Percentiles rank a stretch among this genome's conserved stretches.
These are phyloP conservation scores for Bombus fervidus DNA, from an alignment of 1,140 invertebrate species.

Conservation along the genomic window DNA sequence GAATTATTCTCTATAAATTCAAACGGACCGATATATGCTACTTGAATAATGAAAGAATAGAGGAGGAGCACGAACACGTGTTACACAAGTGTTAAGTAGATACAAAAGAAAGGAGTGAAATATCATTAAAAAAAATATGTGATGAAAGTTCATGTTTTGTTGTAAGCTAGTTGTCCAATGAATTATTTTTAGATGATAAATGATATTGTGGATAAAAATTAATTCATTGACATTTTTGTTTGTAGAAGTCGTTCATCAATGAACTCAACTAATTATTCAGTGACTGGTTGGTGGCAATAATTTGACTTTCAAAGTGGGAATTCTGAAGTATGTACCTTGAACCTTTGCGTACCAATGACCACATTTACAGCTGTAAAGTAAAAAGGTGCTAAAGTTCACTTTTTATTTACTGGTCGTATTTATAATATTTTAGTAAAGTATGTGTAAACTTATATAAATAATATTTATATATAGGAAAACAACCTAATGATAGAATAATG, in stretches of 20 bases:
- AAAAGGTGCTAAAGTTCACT: background rate
- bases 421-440: background rate
- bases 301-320: background rate
- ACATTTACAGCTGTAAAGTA: background rate
- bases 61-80: background rate
- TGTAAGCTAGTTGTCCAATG: constrained; percentile 1
- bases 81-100: background rate
- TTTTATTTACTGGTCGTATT: background rate
- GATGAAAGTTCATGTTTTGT: constrained; percentile 39
- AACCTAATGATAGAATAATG: background rate
- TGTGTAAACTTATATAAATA: background rate
- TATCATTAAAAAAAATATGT: constrained; percentile 2
- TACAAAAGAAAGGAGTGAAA: background rate
- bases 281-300: background rate
- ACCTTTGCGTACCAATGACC: background rate
- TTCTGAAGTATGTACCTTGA: background rate
- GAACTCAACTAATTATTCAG: background rate
- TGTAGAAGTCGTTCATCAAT: constrained; percentile 23
- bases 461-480: background rate
- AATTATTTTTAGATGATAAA: background rate
- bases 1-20: constrained; percentile 37
- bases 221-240: constrained; percentile 42
- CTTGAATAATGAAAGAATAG: background rate
- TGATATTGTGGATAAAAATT: background rate
- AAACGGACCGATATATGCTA: background rate